Conservation (phyloP, 92 coral and sea anemone species). For the Bergia puertoricense region DNA sequence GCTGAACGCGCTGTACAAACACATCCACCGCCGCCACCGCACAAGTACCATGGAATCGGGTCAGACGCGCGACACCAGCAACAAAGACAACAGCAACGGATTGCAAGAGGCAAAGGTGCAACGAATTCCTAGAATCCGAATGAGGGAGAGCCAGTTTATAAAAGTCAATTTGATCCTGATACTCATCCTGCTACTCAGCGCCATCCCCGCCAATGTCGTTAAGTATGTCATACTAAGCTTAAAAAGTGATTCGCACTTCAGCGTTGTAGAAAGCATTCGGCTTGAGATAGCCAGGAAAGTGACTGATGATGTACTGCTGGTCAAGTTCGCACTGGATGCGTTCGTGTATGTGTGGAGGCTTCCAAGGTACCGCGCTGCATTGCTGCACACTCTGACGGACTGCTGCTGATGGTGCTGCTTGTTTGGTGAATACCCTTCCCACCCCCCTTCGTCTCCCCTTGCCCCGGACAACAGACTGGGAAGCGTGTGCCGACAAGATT, state of each 20-base stretch:
- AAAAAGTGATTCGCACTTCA: neutral
- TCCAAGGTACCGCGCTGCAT: constrained; percentile 35
- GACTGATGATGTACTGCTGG: constrained; percentile 19
- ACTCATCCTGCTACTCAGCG: constrained; percentile 7
- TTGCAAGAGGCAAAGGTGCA: neutral
- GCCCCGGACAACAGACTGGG: neutral
- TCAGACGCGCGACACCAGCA: neutral
- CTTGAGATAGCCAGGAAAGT: constrained; percentile 8
- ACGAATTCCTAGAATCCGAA: neutral
- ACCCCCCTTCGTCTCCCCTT: neutral
- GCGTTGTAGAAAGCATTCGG: neutral
- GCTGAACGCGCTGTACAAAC: constrained; percentile 21
- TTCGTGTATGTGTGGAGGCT: constrained; percentile 43
- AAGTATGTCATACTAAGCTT: neutral
- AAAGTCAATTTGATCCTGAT: constrained; percentile 16
- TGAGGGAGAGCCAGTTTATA: constrained; percentile 29
- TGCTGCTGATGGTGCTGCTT: neutral
- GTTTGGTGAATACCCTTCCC: neutral
- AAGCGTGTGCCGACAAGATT: too few species aligned
- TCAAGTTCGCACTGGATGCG: constrained; percentile 34
- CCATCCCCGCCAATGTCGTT: constrained; percentile 24
- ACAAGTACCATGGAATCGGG: neutral
- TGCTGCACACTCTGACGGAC: constrained; percentile 10
- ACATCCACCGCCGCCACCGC: constrained; percentile 20
- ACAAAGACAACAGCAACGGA: neutral